Evolutionary conservation across 2,888 invertebrate species (phyloP).

Genomic region (Rhimphoctona megacephalus): DNA sequence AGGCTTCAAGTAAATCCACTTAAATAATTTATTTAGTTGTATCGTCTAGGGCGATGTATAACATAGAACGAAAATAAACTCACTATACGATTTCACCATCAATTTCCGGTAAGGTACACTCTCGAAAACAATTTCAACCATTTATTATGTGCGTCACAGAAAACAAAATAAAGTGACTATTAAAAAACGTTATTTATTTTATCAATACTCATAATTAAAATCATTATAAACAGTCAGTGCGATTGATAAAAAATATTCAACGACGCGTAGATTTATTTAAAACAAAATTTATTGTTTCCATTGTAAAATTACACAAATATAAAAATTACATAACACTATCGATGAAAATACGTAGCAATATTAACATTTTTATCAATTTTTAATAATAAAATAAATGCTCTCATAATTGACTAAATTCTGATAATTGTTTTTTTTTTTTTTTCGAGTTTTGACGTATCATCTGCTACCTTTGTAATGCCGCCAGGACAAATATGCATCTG

Average conservation of each 20-base stretch:
- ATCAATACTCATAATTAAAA: not conserved
- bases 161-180: not conserved
- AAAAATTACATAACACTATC: slow-evolving; percentile 3
- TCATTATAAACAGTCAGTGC: not conserved
- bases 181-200: not conserved
- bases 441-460: slow-evolving; percentile 78
- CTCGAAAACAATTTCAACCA: slow-evolving; percentile 17
- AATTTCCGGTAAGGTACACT: slow-evolving; percentile 66
- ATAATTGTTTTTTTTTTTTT: not conserved
- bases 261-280: not conserved
- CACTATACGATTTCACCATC: slow-evolving; percentile 63
- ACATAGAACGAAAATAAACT: slow-evolving; percentile 65
- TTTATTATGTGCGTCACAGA: not conserved
- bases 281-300: not conserved
- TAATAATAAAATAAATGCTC: not conserved
- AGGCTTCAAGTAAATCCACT: slow-evolving; percentile 63
- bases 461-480: slow-evolving; percentile 88
- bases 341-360: not conserved
- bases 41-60: slow-evolving; percentile 53
- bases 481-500: slow-evolving; percentile 92
- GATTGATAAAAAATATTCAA: not conserved
- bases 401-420: not conserved
- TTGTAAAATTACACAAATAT: slow-evolving; percentile 8
- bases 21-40: slow-evolving; percentile 69
- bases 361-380: not conserved